These are phyloP conservation scores for Phalanger gymnotis DNA, from an alignment of 2,797 vertebrate genomes.

Conservation along the genomic window DNA sequence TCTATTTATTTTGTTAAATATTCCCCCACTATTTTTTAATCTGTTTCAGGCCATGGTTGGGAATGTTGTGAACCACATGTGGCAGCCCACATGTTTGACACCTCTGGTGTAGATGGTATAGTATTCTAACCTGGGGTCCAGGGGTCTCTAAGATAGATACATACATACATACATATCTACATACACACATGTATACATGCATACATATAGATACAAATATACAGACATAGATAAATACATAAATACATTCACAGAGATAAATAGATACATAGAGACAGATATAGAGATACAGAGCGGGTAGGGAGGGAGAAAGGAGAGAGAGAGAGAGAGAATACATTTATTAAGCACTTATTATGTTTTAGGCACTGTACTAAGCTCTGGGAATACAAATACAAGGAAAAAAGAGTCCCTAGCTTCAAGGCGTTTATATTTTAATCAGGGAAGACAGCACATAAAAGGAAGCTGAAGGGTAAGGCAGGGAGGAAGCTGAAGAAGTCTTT, in stretches of 20 bases:
- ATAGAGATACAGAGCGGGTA: background rate
- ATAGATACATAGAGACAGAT: background rate
- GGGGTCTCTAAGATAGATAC: background rate
- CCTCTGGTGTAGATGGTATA: background rate
- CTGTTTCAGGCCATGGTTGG: background rate
- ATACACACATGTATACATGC: background rate
- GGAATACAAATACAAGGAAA: background rate
- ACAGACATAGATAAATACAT: background rate
- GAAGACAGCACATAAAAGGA: background rate
- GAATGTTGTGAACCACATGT: background rate
- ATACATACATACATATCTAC: too few relatives aligned
- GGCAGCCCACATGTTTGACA: background rate
- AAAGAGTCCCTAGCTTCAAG: background rate
- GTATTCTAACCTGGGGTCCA: background rate
- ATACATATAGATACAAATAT: background rate
- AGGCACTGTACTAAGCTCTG: background rate
- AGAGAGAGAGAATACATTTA: background rate
- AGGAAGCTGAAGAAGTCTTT: background rate
- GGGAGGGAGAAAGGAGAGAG: too few relatives aligned
- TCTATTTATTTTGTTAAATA: background rate
- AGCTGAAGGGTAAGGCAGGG: background rate
- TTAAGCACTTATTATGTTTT: background rate
- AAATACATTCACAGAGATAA: background rate
- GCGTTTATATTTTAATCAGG: background rate
- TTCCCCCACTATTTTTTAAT: background rate